Conservation (phyloP, 2,797 vertebrate species). For the Petrocephalus schoutedeni region DNA sequence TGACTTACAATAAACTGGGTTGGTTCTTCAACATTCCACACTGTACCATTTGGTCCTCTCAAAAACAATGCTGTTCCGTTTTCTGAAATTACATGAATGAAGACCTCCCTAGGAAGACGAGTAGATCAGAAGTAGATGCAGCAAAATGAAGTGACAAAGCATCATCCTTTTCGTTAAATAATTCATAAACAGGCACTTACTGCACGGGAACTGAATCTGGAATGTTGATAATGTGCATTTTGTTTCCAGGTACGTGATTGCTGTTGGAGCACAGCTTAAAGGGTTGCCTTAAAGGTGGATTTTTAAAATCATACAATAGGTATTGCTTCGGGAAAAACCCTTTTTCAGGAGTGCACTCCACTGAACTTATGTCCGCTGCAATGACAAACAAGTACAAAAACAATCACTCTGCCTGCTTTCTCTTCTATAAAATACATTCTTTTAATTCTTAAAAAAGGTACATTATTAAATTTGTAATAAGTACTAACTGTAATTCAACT, state of each 20-base stretch:
- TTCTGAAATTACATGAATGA: conserved; percentile 32
- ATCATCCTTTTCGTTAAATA: background rate
- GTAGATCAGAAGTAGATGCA: background rate
- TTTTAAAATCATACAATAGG: conserved; percentile 40
- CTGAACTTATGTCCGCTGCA: conserved; percentile 48
- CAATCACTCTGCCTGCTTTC: background rate
- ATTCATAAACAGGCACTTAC: conserved; percentile 43
- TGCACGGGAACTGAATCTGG: conserved; percentile 43
- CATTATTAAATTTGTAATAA: background rate
- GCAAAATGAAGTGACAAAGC: background rate
- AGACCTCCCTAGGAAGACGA: conserved; percentile 51
- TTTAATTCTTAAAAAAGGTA: background rate
- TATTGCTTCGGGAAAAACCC: conserved; percentile 47
- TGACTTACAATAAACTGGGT: conserved; percentile 38
- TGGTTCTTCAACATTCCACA: conserved; percentile 49
- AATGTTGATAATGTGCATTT: conserved; percentile 66
- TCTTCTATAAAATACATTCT: background rate
- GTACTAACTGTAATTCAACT: background rate
- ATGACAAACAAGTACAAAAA: conserved; percentile 25
- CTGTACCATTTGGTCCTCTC: conserved; percentile 59
- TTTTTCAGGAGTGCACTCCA: conserved; percentile 39
- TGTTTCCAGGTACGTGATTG: background rate
- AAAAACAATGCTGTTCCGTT: conserved; percentile 42
- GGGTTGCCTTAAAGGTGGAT: conserved; percentile 42
- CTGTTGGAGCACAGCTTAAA: background rate